Evolutionary conservation across 2,888 invertebrate species (phyloP).

Genomic region (Chymomyza amoena): DNA sequence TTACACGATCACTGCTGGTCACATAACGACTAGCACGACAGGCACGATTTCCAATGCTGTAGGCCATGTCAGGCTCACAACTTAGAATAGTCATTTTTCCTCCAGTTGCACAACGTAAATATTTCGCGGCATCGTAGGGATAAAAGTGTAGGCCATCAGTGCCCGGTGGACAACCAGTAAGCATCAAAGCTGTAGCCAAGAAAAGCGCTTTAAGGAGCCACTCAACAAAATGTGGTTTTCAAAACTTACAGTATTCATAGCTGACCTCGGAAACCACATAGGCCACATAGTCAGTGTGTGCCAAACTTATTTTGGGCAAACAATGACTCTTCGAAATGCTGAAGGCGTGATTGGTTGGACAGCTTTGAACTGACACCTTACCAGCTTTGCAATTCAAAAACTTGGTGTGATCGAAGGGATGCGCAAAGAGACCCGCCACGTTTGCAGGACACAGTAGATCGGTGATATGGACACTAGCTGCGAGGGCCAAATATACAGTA

Average conservation of each 20-base stretch:
- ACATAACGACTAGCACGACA: constrained; percentile 51
- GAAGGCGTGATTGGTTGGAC: constrained; percentile 22
- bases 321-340: constrained; percentile 54
- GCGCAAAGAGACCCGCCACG: background rate
- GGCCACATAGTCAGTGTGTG: constrained; percentile 38
- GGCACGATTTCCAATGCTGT: constrained; percentile 74
- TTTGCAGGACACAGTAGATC: background rate
- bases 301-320: constrained; percentile 22
- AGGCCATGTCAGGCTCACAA: constrained; percentile 83
- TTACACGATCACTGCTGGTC: constrained; percentile 47
- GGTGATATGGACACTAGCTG: background rate
- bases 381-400: background rate
- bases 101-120: constrained; percentile 83
- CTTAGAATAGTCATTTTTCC: constrained; percentile 80
- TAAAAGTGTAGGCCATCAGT: constrained; percentile 82
- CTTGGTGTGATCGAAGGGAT: background rate
- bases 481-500: background rate
- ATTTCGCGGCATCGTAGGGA: constrained; percentile 82
- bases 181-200: constrained; percentile 46
- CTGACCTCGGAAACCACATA: constrained; percentile 3
- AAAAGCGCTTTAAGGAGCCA: background rate
- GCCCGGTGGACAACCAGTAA: constrained; percentile 78
- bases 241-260: background rate
- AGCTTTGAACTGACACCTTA: background rate
- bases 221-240: background rate